Percentiles rank a stretch among this genome's conserved stretches.
Evolutionary conservation across 2,113 vertebrate genomes (phyloP).

Genomic region (Bucco capensis): DNA sequence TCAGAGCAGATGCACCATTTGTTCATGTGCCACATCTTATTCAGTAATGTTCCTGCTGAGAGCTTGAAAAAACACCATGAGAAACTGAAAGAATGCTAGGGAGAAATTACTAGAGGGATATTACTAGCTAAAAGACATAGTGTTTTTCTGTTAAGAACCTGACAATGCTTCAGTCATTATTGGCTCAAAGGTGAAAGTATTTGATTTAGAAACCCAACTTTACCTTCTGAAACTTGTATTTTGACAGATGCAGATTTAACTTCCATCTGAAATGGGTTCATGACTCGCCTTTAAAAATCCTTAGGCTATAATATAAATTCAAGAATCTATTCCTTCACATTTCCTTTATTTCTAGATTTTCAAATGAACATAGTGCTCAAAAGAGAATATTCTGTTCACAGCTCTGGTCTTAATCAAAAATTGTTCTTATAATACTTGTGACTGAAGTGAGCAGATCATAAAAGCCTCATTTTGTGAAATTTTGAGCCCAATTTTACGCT

Average conservation of each 20-base stretch:
- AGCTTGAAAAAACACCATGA: not conserved
- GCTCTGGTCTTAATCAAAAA: not conserved
- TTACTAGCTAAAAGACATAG: not conserved
- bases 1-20: not conserved
- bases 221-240: not conserved
- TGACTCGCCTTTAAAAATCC: not conserved
- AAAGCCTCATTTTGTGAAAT: not conserved
- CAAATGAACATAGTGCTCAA: not conserved
- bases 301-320: not conserved
- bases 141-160: not conserved
- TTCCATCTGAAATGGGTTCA: not conserved
- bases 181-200: not conserved
- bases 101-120: not conserved
- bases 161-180: not conserved
- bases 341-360: not conserved
- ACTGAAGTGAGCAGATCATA: not conserved
- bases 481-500: slow-evolving; percentile 1
- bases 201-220: not conserved
- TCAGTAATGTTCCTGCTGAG: not conserved
- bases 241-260: not conserved
- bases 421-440: not conserved
- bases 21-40: not conserved
- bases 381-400: not conserved
- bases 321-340: not conserved
- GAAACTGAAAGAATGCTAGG: not conserved